Evolutionary conservation across 2,888 invertebrate genomes (phyloP), one percentile per base, ranked within the genome.

Genomic region (Nomada ferruginata): DNA sequence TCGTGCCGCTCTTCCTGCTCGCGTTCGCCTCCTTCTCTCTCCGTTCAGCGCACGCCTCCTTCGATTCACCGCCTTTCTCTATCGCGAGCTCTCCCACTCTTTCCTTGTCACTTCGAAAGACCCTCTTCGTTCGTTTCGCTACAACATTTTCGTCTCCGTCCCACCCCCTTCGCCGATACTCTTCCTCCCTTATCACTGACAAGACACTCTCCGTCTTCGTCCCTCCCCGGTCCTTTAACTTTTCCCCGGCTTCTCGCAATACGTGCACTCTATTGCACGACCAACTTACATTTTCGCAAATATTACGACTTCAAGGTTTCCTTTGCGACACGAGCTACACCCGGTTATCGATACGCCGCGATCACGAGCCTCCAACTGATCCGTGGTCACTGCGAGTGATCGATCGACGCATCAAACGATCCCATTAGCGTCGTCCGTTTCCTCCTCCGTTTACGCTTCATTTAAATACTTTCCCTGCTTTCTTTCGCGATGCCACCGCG

Each of bases 1-100:
- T 82, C 70, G 72, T 75, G 71, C 82, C 82, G 66, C 76, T 89
- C 84, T 87, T 89, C 85, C 86, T 84, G 82, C 84, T 87, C 78
- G 73, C 77, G 79, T 68, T 69, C 87, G 81, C 76, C 85, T 80
- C 74, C 74, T 83, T 83, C 85, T 79, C 77, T 87, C 88, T 87
- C 82, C 68, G 83, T 82, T 23, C 10, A 29, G 11, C 63, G 2
- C 55, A 26, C 42, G 15, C 18, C 52, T 10, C 23, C 36, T 29
- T 47, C 50, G 26, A 20, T 44, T 13, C 23, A 0, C 11, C 36
- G 36, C 29, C 60, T 60, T 29, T 52, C 50, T 71, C 15, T 26
- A 7, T 71, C 60, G 36, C 73, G 61, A 42, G 44, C 42, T 23
- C 36, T 23, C 26, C 7, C 10, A 18, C 55, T 36, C 13, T n/a